A percentile compares a stretch with the other conserved stretches of the same genome.
These are phyloP conservation scores for Poeciliopsis prolifica DNA, from an alignment of 2,113 vertebrate genomes.

Conservation along the genomic window DNA sequence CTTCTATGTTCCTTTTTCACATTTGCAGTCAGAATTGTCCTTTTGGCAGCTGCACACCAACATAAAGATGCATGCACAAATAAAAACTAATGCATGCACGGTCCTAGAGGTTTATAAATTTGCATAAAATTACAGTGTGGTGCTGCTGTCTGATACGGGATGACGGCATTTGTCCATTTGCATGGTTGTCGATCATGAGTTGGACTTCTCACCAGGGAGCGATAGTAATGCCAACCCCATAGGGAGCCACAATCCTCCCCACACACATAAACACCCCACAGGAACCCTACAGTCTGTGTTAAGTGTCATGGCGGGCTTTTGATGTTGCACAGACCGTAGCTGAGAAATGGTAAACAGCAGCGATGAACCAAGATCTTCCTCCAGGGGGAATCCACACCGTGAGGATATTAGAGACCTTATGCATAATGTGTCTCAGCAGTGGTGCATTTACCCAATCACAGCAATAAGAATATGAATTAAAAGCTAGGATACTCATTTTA, in stretches of 20 bases:
- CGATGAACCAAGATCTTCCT: constrained; percentile 77
- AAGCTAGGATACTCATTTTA: constrained; percentile 52
- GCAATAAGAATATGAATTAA: constrained; percentile 51
- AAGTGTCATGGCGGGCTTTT: constrained; percentile 78
- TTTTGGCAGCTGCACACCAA: constrained; percentile 2
- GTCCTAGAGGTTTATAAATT: constrained; percentile 45
- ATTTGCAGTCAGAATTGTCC: not conserved
- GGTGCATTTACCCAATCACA: constrained; percentile 50
- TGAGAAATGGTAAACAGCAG: constrained; percentile 77
- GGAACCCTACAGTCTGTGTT: constrained; percentile 72
- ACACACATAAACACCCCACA: constrained; percentile 10
- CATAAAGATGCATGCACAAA: constrained; percentile 18
- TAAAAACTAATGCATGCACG: constrained; percentile 20
- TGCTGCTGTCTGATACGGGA: constrained; percentile 27
- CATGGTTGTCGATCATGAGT: constrained; percentile 66
- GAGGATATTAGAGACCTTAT: constrained; percentile 75
- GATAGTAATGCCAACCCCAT: constrained; percentile 65
- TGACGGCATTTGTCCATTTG: constrained; percentile 63
- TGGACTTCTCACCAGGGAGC: constrained; percentile 64
- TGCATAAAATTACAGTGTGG: constrained; percentile 42
- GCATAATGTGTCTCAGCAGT: constrained; percentile 73
- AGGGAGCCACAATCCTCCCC: constrained; percentile 46
- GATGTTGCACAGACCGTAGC: constrained; percentile 74
- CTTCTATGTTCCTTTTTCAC: not conserved
- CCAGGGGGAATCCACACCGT: constrained; percentile 72